These are phyloP conservation scores for Lophotriccus pileatus DNA, from an alignment of 2,797 vertebrate genomes.

Conservation along the genomic window DNA sequence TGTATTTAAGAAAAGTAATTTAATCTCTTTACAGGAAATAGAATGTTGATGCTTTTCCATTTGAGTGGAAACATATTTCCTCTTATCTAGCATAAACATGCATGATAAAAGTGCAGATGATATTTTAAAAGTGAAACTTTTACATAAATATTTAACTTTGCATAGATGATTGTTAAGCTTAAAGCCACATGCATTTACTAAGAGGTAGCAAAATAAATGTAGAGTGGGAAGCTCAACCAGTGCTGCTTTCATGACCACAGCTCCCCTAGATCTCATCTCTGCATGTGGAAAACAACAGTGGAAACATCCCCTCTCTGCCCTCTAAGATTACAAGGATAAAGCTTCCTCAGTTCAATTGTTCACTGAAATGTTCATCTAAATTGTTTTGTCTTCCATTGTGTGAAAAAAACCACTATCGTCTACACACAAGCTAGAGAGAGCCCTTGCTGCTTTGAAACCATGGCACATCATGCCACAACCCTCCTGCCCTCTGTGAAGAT, in stretches of 20 bases:
- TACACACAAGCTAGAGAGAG: neutral
- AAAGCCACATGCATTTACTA: neutral
- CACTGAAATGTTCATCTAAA: constrained; percentile 31
- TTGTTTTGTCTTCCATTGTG: neutral
- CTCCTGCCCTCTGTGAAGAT: neutral
- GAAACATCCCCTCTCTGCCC: neutral
- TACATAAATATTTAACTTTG: constrained; percentile 47
- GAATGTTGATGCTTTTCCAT: neutral
- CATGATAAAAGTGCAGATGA: neutral
- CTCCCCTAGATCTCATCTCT: constrained; percentile 2
- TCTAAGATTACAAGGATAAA: constrained; percentile 7
- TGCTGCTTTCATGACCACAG: neutral
- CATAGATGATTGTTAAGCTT: neutral
- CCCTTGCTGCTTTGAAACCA: neutral
- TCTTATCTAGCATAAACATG: constrained; percentile 18
- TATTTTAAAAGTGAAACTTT: constrained; percentile 16
- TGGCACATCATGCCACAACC: neutral
- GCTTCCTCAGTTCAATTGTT: constrained; percentile 6
- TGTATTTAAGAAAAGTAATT: neutral
- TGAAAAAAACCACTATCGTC: neutral
- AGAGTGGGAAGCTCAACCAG: neutral
- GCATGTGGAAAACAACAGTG: neutral
- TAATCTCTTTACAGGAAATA: neutral
- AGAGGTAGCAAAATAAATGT: neutral
- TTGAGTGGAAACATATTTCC: constrained; percentile 1